Base-by-base conservation (phyloP, 2,113 vertebrate species). In the Lampris incognitus region DNA sequence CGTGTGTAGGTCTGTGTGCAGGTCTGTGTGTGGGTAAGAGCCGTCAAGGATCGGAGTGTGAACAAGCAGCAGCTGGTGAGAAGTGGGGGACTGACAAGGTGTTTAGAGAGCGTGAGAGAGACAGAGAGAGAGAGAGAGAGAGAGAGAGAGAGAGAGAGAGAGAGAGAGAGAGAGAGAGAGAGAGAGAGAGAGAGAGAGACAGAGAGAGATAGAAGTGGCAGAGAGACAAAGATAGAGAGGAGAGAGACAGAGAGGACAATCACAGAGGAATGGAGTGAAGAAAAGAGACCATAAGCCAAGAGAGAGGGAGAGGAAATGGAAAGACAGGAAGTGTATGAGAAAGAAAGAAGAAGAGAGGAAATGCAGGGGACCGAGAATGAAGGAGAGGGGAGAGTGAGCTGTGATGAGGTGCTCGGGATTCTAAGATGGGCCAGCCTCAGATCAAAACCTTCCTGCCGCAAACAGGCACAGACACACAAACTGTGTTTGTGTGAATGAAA, bases 61-160 rank as follows among this genome's bases (percentile, higher is more conserved):
- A 93, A 94, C 91, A 91, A 85, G 85, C 78, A 85, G 88, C 92
- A 93, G 89, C 92, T 93, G 92, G 77, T 83, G 76, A 72, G 65
- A 86, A 62, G 90, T 88, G 92, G 84, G 77, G 67, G 77, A 81
- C 4, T 79, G 90, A 91, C 85, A 85, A 85, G 87, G 83, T 87
- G 91, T 92, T 89, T 82, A 82, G 65, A 68, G 66, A 70, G 49
- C 89, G 76, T 69, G 58, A 80, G 54, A 77, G 66, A 72, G 38
- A 58, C 66, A 59, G 13, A 40, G 64, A 24, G 7, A 24, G 3
- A 48, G n/a, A 62, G n/a, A 6, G 48, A 50, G 58, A 5, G 38
- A 8, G 5, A 24, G 2, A 52, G 13, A 49, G n/a, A 4, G 39
- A 57, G 1, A 4, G 9, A 51, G 4, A 72, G 36, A 72, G 8